Percentiles rank a stretch among this genome's conserved stretches.
Conservation (phyloP, 2,888 invertebrate species). For the Sphecodes monilicornis region DNA sequence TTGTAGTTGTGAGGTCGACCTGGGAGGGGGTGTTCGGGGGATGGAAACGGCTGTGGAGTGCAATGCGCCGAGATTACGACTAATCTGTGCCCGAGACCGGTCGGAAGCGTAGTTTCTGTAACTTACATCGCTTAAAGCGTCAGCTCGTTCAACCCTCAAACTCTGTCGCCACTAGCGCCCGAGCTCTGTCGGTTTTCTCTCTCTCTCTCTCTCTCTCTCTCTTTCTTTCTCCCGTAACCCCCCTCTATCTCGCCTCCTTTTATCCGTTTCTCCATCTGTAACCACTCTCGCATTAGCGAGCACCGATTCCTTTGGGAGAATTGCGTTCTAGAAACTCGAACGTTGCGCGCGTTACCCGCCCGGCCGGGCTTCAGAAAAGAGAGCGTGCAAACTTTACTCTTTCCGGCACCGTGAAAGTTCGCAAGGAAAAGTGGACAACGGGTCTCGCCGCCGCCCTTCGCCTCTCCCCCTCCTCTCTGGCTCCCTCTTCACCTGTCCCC, state of each 20-base stretch:
- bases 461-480: neutral
- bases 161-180: slow-evolving; percentile 66
- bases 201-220: slow-evolving; percentile 27
- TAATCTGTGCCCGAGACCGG: slow-evolving; percentile 75
- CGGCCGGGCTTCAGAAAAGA: slow-evolving; percentile 4
- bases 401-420: slow-evolving; percentile 1
- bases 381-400: slow-evolving; percentile 34
- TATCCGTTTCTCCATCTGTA: slow-evolving; percentile 27
- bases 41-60: slow-evolving; percentile 64
- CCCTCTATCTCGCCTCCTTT: slow-evolving; percentile 27
- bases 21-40: slow-evolving; percentile 25
- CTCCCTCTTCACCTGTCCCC: neutral
- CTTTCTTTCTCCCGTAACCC: neutral
- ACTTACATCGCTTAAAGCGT: slow-evolving; percentile 76
- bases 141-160: slow-evolving; percentile 69
- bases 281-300: slow-evolving; percentile 57
- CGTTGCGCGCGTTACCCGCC: slow-evolving; percentile 53
- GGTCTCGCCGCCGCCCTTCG: neutral
- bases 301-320: slow-evolving; percentile 70
- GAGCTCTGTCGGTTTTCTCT: slow-evolving; percentile 38
- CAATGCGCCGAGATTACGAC: slow-evolving; percentile 77
- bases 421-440: slow-evolving; percentile 25
- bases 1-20: slow-evolving; percentile 57
- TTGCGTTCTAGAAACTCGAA: slow-evolving; percentile 61
- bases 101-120: slow-evolving; percentile 72